Base-by-base conservation (phyloP, 2,113 vertebrate species). In the Lagopus muta region DNA sequence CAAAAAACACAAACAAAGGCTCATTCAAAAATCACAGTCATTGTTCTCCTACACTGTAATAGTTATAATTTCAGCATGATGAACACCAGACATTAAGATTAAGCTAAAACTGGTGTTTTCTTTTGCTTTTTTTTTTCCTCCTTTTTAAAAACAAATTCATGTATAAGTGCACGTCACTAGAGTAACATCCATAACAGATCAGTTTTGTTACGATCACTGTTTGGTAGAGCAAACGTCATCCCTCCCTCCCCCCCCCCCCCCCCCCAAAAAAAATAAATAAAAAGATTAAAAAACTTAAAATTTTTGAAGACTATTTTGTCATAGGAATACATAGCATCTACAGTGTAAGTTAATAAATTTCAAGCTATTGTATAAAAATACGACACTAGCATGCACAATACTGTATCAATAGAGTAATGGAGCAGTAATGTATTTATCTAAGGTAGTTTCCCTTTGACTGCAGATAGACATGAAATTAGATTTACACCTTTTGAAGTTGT, bases 161-260 rank as follows among this genome's bases (percentile, higher is more conserved):
- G 98, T 98, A 98, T 98, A 99, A 99, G 95, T 98, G 98, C 98
- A 99, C 98, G 98, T 99, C 98, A 99, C 98, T 98, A 99, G 98
- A 98, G 98, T 97, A 98, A 98, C 98, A 98, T 98, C 98, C 98
- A 98, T 98, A 98, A 99, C 98, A 99, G 98, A 98, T 99, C 98
- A 98, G 98, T 99, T 99, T 99, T 98, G 98, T 99, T 98, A 99
- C 98, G 97, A 98, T 98, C 98, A 98, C 98, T 98, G 98, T 98
- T 98, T 98, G 98, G 98, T 98, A 98, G 98, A 98, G 98, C 98
- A 97, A 98, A 98, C 98, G 98, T 98, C 97, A 99, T 98, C 98
- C 42, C 14, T 11, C 42, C 13, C 40, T 98, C 98, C 97, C 6
- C 5, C 42, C 40, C 40, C 40, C 98, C 42, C 13, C 42, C 42